These are phyloP conservation scores for Leptodactylus fallax DNA, from an alignment of 2,797 vertebrate species.

Conservation along the genomic window DNA sequence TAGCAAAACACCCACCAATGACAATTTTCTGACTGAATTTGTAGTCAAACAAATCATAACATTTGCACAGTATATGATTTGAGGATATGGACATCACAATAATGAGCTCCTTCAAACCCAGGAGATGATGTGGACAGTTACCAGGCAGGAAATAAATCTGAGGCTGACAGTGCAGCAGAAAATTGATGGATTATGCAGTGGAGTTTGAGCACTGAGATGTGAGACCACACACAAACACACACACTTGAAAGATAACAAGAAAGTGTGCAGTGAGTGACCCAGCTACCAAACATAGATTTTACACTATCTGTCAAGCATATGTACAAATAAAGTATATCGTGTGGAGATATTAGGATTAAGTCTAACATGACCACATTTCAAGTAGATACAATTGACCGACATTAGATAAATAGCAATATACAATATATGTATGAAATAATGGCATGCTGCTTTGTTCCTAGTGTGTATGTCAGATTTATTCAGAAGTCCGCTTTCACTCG, in stretches of 20 bases:
- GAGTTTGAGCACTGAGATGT: slow-evolving; percentile 7
- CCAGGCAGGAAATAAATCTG: slow-evolving; percentile 1
- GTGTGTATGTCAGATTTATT: too few species aligned
- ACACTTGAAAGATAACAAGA: slow-evolving; percentile 51
- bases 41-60: not conserved
- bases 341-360: too few species aligned
- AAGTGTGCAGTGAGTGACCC: slow-evolving; percentile 15
- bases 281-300: slow-evolving; percentile 8
- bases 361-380: too few species aligned
- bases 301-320: too few species aligned
- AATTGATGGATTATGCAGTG: slow-evolving; percentile 38
- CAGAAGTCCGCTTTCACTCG: too few species aligned
- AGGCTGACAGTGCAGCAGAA: not conserved
- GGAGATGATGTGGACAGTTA: not conserved
- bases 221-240: slow-evolving; percentile 52
- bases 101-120: not conserved
- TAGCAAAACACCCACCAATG: not conserved
- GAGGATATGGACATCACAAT: not conserved
- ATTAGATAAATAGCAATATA: too few species aligned
- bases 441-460: too few species aligned
- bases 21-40: not conserved
- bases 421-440: too few species aligned
- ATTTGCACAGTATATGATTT: too few species aligned
- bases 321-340: too few species aligned
- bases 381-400: too few species aligned